Evolutionary conservation across 2,888 invertebrate genomes (phyloP).

Genomic region (Amaurobius ferox): DNA sequence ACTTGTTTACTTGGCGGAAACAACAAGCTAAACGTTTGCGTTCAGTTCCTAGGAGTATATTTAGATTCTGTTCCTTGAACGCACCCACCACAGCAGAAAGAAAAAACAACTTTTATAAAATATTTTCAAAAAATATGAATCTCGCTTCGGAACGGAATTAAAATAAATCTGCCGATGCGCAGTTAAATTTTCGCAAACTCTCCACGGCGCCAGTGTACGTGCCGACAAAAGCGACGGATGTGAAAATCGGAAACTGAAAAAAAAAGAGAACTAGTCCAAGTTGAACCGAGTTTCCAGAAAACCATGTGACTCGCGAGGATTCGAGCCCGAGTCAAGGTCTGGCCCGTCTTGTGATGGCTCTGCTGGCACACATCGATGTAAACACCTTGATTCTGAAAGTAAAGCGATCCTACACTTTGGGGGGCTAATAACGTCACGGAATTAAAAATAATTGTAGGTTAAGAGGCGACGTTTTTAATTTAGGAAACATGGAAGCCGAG

Average conservation of each 20-base stretch:
- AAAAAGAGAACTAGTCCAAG: not conserved
- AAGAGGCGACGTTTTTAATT: not conserved
- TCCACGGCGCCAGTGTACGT: not conserved
- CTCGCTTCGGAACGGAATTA: too few relatives aligned
- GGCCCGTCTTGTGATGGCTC: constrained; percentile 38
- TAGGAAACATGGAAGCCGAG: not conserved
- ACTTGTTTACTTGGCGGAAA: too few relatives aligned
- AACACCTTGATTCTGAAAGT: constrained; percentile 14
- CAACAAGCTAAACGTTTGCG: too few relatives aligned
- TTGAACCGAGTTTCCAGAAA: not conserved
- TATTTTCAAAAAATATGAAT: too few relatives aligned
- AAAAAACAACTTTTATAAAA: too few relatives aligned
- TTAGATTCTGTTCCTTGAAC: too few relatives aligned
- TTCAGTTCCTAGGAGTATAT: too few relatives aligned
- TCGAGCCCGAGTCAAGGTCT: not conserved
- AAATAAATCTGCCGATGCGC: not conserved
- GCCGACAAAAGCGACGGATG: not conserved
- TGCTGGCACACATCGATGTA: constrained; percentile 35
- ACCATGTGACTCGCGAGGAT: not conserved
- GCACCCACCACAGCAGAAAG: too few relatives aligned
- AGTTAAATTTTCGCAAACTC: not conserved
- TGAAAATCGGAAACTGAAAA: not conserved
- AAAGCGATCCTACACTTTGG: not conserved
- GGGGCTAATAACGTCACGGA: not conserved
- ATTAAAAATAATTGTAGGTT: constrained; percentile 7